Percentiles rank a stretch among this genome's conserved stretches.
These are phyloP conservation scores for Channallabes apus DNA, from an alignment of 2,797 vertebrate genomes.

Conservation along the genomic window DNA sequence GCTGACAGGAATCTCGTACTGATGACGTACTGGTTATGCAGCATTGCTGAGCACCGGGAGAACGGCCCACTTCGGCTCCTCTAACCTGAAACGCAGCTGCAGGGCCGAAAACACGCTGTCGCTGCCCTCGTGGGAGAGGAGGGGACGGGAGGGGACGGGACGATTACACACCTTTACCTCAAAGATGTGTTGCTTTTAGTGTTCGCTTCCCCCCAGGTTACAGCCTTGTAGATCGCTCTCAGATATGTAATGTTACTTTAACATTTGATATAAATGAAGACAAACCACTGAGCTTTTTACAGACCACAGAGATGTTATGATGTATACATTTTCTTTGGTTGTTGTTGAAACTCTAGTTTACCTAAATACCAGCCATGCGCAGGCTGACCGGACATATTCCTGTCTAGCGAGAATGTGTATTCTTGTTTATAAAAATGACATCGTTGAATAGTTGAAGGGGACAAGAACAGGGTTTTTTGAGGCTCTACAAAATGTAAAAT, in stretches of 20 bases:
- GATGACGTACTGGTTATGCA: slow-evolving; percentile 29
- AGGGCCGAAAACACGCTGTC: background rate
- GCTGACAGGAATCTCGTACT: background rate
- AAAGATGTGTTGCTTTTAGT: background rate
- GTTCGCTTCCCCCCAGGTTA: background rate
- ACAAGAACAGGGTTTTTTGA: background rate
- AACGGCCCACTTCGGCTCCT: background rate
- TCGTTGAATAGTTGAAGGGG: too few species aligned
- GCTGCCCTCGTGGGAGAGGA: background rate
- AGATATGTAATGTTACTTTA: background rate
- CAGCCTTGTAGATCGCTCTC: background rate
- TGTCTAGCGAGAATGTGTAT: too few species aligned
- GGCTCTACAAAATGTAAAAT: background rate
- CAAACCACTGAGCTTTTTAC: background rate
- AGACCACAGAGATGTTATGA: background rate
- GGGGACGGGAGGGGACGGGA: background rate
- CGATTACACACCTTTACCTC: background rate
- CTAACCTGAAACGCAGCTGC: slow-evolving; percentile 23
- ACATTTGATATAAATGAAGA: background rate
- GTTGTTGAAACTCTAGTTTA: background rate
- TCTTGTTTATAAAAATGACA: background rate
- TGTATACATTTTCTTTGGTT: too few species aligned
- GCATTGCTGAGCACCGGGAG: slow-evolving; percentile 26
- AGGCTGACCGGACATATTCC: too few species aligned
- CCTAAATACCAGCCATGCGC: background rate